Evolutionary conservation across 2,113 vertebrate species (phyloP).

Genomic region (Erpornis zantholeuca): DNA sequence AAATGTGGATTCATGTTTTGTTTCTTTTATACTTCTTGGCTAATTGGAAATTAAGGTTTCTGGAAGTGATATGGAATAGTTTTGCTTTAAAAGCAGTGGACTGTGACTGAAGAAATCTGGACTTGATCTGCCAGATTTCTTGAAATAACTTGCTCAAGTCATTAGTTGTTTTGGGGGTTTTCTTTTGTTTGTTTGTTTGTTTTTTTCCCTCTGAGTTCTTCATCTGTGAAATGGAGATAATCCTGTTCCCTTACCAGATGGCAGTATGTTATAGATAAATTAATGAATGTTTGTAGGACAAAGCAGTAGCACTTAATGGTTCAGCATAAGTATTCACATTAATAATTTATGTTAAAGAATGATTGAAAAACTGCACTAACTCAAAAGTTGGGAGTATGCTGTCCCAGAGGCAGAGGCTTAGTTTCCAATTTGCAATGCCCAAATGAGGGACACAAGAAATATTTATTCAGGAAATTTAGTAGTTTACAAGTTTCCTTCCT

Average conservation of each 20-base stretch:
- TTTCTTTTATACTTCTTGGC: background rate
- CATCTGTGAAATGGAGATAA: background rate
- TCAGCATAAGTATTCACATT: background rate
- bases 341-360: slow-evolving; percentile 7
- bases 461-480: slow-evolving; percentile 52
- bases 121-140: background rate
- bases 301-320: background rate
- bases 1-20: background rate
- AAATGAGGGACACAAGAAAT: background rate
- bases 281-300: background rate
- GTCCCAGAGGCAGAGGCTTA: background rate
- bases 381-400: background rate
- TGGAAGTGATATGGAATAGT: background rate
- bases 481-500: slow-evolving; percentile 58
- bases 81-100: background rate
- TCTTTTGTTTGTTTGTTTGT: background rate
- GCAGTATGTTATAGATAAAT: background rate
- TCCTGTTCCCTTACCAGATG: background rate
- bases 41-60: background rate
- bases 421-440: background rate
- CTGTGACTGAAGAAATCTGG: background rate
- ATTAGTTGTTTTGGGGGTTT: background rate
- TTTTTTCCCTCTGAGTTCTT: background rate
- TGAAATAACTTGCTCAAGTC: background rate
- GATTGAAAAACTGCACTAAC: background rate